Conservation (phyloP, 2,113 vertebrate species). For the Rhizomys pruinosus region DNA sequence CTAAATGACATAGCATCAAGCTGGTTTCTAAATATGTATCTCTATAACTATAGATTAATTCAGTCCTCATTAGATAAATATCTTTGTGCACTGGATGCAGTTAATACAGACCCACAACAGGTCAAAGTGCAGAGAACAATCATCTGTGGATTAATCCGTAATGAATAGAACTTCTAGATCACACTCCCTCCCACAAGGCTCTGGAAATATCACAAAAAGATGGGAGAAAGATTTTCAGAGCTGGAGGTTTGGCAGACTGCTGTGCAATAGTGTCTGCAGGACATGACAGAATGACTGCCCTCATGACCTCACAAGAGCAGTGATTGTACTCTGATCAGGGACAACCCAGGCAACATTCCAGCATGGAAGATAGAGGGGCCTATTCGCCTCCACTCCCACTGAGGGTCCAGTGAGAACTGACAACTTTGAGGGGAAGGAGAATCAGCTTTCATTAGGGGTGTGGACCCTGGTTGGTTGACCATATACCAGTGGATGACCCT, state of each 20-base stretch:
- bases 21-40: background rate
- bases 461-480: background rate
- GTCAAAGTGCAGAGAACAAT: too few relatives aligned
- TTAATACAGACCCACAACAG: background rate
- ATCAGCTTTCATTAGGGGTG: background rate
- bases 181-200: background rate
- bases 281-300: background rate
- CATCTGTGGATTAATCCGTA: too few relatives aligned
- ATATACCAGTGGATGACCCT: background rate
- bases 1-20: background rate
- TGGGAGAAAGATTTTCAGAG: background rate
- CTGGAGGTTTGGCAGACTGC: background rate
- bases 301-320: background rate
- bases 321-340: too few relatives aligned
- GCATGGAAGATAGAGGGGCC: too few relatives aligned
- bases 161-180: too few relatives aligned
- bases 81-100: background rate
- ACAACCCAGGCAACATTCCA: too few relatives aligned
- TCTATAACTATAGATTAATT: background rate
- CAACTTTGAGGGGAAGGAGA: background rate
- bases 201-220: background rate
- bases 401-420: background rate
- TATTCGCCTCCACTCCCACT: background rate
- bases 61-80: too few relatives aligned
- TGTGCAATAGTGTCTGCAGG: background rate